Evolutionary conservation across 1,140 invertebrate genomes (phyloP).

Genomic region (Drosophila santomea): DNA sequence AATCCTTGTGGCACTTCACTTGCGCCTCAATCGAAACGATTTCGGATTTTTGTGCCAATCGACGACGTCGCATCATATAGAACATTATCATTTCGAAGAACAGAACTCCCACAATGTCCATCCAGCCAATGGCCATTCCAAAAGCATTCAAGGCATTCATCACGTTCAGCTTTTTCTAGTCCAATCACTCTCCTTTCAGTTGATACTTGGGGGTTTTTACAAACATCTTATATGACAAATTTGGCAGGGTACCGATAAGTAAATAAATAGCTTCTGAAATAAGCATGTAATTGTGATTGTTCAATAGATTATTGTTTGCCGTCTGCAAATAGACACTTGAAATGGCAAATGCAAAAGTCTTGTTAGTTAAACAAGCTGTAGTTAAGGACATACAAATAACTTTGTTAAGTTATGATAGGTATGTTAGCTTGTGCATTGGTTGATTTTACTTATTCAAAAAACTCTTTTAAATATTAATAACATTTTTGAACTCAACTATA

Average conservation of each 20-base stretch:
- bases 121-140: conserved; percentile 64
- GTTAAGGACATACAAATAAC: not conserved
- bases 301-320: not conserved
- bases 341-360: not conserved
- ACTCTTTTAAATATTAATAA: too few species aligned
- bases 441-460: too few species aligned
- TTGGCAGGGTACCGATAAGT: not conserved
- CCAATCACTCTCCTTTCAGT: not conserved
- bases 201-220: not conserved
- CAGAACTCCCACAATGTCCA: conserved; percentile 62
- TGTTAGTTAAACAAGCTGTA: not conserved
- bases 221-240: conserved; percentile 5
- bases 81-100: conserved; percentile 64
- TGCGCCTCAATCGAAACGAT: not conserved
- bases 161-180: not conserved
- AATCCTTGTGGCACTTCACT: not conserved
- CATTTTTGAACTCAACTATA: too few species aligned
- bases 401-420: too few species aligned
- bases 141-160: conserved; percentile 59
- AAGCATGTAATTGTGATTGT: not conserved
- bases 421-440: too few species aligned
- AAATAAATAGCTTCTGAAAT: not conserved
- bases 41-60: not conserved
- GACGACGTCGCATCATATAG: conserved; percentile 31
- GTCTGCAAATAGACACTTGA: not conserved